Base-by-base conservation (phyloP, 2,888 invertebrate genomes). In the Norana najaformis region DNA sequence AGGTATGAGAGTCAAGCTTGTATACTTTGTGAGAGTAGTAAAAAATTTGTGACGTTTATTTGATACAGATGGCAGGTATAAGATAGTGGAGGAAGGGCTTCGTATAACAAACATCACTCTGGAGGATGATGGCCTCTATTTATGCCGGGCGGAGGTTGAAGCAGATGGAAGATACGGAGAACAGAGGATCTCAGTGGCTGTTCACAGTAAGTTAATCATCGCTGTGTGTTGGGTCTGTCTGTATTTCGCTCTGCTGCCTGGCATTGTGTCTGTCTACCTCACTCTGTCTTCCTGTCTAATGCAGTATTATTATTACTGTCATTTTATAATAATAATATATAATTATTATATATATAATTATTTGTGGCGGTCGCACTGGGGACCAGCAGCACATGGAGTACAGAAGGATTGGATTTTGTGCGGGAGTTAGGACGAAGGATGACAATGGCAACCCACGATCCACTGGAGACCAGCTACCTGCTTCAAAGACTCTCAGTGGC, bases 81-180 rank as follows among this genome's bases (percentile, higher is more conserved):
- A 34, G 34, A 90, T 89, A 37, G 88, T 90, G 20, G 38, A 88
- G n/a, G 89, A 91, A 20, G 93, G 93, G 0, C 89, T 93, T 53
- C n/a, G 83, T 30, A 91, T 93, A 13, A 88, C 82, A 83, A 91
- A 92, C 90, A 92, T 92, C 85, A 91, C 91, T 1, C 89, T 90
- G 53, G 91, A 89, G 11, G 93, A 93, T 90, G 92, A 92, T 83
- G 93, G 92, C 5, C 41, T 39, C 4, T 93, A 93, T 89, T 88
- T 89, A 35, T 92, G 92, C 89, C 89, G 91, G 18, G 92, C 92
- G n/a, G 91, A 92, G 53, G 92, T 93, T 14, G 88, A 90, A 20
- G 69, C 85, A 0, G 90, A 90, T 36, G 92, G 91, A 18, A 89
- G 91, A 34, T 91, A 90, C 30, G 89, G 91, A 47, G 88, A 88